phyloP scores from a whole-genome alignment of 1,140 invertebrate species.

The Heliothis virescens region DNA sequence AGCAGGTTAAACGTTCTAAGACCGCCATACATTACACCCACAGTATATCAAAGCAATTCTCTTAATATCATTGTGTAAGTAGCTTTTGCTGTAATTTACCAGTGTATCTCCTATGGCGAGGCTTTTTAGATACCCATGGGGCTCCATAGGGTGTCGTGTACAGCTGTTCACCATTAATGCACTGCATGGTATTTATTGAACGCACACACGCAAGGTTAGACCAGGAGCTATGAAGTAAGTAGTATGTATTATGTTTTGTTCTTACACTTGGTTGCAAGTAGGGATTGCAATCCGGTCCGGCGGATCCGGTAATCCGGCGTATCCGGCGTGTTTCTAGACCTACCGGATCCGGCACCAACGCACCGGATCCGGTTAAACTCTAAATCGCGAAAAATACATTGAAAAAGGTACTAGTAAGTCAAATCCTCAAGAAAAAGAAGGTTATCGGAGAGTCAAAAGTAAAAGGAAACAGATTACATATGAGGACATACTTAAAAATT shows the following conservation, averaged over 20 bases:
- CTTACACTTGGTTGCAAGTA: too few relatives aligned
- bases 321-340: too few relatives aligned
- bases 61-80: slow-evolving; percentile 33
- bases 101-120: slow-evolving; percentile 25
- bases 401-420: too few relatives aligned
- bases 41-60: slow-evolving; percentile 2
- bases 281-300: too few relatives aligned
- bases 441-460: too few relatives aligned
- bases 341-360: too few relatives aligned
- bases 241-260: neutral
- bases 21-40: neutral
- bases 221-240: neutral
- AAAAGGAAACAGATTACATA: too few relatives aligned
- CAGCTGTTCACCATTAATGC: neutral
- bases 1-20: neutral
- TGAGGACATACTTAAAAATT: too few relatives aligned
- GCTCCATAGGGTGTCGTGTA: slow-evolving; percentile 26
- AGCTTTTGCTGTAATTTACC: slow-evolving; percentile 25
- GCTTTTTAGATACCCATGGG: slow-evolving; percentile 39
- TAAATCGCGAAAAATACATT: too few relatives aligned
- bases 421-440: too few relatives aligned
- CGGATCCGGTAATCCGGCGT: too few relatives aligned
- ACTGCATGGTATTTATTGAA: neutral
- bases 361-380: too few relatives aligned
- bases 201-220: neutral